These are phyloP conservation scores for Parnassius orleans DNA, from an alignment of 2,888 invertebrate genomes.

Conservation along the genomic window DNA sequence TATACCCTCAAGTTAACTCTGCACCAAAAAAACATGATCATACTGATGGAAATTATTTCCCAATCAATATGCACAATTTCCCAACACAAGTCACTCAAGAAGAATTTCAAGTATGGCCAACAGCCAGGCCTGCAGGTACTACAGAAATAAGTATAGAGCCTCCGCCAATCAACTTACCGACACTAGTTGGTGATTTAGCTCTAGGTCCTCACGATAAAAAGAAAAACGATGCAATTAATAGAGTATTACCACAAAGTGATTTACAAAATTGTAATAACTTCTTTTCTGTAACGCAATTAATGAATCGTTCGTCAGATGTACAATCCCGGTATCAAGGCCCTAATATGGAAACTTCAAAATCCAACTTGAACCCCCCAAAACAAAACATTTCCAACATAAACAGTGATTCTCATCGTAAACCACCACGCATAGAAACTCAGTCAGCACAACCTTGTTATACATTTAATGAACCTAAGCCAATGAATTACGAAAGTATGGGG, in stretches of 20 bases:
- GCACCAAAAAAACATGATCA: conserved; percentile 59
- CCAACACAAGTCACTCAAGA: conserved; percentile 61
- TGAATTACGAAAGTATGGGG: conserved; percentile 56
- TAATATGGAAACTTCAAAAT: conserved; percentile 45
- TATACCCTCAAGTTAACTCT: conserved; percentile 52
- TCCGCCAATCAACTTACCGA: conserved; percentile 72
- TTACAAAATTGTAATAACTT: conserved; percentile 70
- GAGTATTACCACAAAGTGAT: conserved; percentile 53
- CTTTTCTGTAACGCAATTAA: conserved; percentile 71
- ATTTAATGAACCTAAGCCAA: conserved; percentile 60
- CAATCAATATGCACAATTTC: conserved; percentile 69
- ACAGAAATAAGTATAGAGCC: conserved; percentile 75
- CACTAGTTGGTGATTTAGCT: conserved; percentile 71
- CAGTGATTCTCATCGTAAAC: conserved; percentile 58
- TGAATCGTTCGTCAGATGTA: conserved; percentile 70
- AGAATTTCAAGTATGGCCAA: conserved; percentile 71
- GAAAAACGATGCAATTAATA: conserved; percentile 56
- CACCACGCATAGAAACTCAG: conserved; percentile 55
- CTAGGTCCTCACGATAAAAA: conserved; percentile 74
- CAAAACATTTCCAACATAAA: conserved; percentile 52
- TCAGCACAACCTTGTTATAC: conserved; percentile 60
- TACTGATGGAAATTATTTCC: conserved; percentile 65
- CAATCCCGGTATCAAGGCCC: conserved; percentile 57
- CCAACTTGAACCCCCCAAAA: conserved; percentile 42
- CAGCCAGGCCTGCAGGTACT: conserved; percentile 65